phyloP scores from a whole-genome alignment of 2,888 invertebrate species.

The Andrena flavipes region DNA sequence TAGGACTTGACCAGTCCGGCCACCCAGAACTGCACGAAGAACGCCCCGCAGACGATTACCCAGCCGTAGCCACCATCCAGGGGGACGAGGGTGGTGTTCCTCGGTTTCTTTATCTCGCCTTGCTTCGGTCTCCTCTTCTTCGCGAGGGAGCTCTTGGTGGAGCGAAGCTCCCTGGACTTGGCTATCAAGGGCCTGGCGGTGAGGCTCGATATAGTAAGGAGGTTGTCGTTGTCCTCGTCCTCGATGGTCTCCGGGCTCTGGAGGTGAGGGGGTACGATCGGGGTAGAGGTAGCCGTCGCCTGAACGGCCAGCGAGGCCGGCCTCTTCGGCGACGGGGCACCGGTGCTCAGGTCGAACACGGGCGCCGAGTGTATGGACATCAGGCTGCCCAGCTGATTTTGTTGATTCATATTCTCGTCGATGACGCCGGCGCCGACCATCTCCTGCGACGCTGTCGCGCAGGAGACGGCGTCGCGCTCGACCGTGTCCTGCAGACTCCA shows the following conservation, averaged over 20 bases:
- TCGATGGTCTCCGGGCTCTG: constrained; percentile 85
- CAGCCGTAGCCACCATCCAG: constrained; percentile 92
- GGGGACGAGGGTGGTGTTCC: constrained; percentile 83
- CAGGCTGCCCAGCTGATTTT: constrained; percentile 87
- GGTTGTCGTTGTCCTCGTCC: constrained; percentile 90
- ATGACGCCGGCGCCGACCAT: constrained; percentile 78
- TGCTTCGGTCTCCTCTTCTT: constrained; percentile 65
- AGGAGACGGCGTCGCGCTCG: constrained; percentile 64
- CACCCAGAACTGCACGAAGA: constrained; percentile 93
- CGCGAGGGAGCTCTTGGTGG: constrained; percentile 77
- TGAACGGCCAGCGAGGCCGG: constrained; percentile 86
- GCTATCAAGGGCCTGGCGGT: constrained; percentile 90
- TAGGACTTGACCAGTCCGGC: constrained; percentile 93
- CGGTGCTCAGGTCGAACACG: constrained; percentile 81
- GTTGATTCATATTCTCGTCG: constrained; percentile 83
- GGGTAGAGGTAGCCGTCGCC: constrained; percentile 82
- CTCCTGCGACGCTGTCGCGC: constrained; percentile 80
- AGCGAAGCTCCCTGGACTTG: constrained; percentile 88
- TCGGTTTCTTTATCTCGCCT: constrained; percentile 63
- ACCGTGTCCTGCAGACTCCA: constrained; percentile 87
- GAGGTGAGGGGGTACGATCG: constrained; percentile 83
- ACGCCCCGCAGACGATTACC: constrained; percentile 91
- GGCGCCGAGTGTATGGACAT: constrained; percentile 90
- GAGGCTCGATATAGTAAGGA: constrained; percentile 90
- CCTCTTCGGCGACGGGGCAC: constrained; percentile 78